Evolutionary conservation across 2,888 invertebrate species (phyloP).

Genomic region (Hypolimnas misippus): DNA sequence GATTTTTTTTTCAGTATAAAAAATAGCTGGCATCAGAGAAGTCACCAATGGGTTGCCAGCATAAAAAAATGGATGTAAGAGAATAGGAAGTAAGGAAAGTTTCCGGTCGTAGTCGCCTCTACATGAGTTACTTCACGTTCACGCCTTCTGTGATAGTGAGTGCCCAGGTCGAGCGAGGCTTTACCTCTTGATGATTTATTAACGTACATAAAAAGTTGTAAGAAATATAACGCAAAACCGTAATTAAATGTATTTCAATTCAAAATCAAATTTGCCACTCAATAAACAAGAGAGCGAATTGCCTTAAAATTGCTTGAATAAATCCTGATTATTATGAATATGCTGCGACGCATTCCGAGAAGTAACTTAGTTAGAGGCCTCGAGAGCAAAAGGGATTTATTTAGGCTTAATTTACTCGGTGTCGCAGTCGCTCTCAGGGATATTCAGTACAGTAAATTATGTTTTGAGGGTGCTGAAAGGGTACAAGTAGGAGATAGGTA

Average conservation of each 20-base stretch:
- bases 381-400: background rate
- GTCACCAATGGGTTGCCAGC: too few species aligned
- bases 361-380: constrained; percentile 19
- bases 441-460: background rate
- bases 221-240: background rate
- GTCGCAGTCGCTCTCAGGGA: background rate
- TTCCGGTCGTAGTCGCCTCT: too few species aligned
- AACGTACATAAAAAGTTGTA: background rate
- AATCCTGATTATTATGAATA: constrained; percentile 13
- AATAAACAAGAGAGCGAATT: background rate
- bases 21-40: too few species aligned
- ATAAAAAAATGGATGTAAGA: too few species aligned
- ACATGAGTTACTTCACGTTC: too few species aligned
- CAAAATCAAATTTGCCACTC: constrained; percentile 3
- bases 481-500: background rate
- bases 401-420: constrained; percentile 15
- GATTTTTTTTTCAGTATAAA: too few species aligned
- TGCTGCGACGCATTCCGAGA: background rate
- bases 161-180: too few species aligned
- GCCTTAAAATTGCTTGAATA: constrained; percentile 14
- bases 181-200: too few species aligned
- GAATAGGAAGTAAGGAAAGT: too few species aligned
- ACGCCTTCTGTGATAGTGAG: too few species aligned
- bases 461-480: background rate
- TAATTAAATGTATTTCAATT: background rate